phyloP scores from a whole-genome alignment of 1,140 invertebrate genomes.

The Eciton burchellii region DNA sequence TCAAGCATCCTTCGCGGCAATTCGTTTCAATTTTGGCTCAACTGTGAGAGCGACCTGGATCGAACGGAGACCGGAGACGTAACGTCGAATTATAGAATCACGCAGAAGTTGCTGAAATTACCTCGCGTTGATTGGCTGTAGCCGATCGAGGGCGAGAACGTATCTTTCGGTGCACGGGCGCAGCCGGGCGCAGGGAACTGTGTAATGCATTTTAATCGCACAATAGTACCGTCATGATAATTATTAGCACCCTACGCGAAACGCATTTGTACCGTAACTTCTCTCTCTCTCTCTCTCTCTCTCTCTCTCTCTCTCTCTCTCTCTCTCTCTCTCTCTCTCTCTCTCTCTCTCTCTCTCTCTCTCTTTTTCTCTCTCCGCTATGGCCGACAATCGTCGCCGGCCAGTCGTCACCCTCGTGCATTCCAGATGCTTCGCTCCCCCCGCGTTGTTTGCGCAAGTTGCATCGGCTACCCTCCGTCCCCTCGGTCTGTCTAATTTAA shows the following conservation, averaged over 20 bases:
- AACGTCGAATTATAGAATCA: conserved; percentile 5
- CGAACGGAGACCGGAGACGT: not conserved
- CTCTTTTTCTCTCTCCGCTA: too few species aligned
- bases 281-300: conserved; percentile 23
- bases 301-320: conserved; percentile 16
- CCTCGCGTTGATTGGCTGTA: conserved; percentile 5
- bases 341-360: conserved; percentile 16
- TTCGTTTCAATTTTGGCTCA: not conserved
- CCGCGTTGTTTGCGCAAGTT: conserved; percentile 39
- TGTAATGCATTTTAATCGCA: conserved; percentile 51
- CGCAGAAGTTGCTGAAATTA: conserved; percentile 9
- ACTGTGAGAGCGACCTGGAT: not conserved
- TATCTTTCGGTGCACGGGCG: not conserved
- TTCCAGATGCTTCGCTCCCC: conserved; percentile 54
- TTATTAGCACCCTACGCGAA: conserved; percentile 41
- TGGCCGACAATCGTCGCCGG: conserved; percentile 9
- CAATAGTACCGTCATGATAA: conserved; percentile 30
- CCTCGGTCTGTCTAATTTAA: conserved; percentile 70
- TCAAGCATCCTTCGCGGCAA: not conserved
- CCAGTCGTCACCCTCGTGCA: conserved; percentile 57
- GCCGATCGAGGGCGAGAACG: not conserved
- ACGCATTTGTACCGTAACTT: conserved; percentile 50
- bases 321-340: conserved; percentile 28
- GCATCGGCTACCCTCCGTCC: conserved; percentile 46
- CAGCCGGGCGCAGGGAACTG: not conserved